These are phyloP conservation scores for Labroides dimidiatus DNA, from an alignment of 2,797 vertebrate species.

Conservation along the genomic window DNA sequence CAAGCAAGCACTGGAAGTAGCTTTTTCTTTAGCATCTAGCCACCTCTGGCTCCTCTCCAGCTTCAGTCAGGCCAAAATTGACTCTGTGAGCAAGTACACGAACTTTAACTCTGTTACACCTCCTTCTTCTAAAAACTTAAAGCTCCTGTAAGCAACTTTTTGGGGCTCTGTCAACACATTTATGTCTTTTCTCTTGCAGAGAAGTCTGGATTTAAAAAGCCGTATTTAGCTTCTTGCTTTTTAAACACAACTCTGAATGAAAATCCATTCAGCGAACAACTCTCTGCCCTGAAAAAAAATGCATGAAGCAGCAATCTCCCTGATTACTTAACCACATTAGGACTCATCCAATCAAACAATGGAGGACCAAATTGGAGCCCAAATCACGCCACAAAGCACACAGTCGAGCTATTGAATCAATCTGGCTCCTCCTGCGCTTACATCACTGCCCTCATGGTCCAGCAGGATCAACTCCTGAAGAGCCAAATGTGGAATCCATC, in stretches of 20 bases:
- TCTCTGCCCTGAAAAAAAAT: slow-evolving; percentile 61
- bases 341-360: slow-evolving; percentile 79
- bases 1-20: too few relatives aligned
- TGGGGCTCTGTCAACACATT: too few relatives aligned
- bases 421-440: slow-evolving; percentile 73
- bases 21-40: too few relatives aligned
- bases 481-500: slow-evolving; percentile 46
- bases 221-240: not conserved
- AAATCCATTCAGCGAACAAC: slow-evolving; percentile 38
- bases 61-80: too few relatives aligned
- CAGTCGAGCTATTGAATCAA: slow-evolving; percentile 81
- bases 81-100: too few relatives aligned
- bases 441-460: slow-evolving; percentile 80
- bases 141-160: too few relatives aligned
- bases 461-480: slow-evolving; percentile 68
- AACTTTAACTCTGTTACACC: too few relatives aligned
- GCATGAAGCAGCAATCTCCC: slow-evolving; percentile 73
- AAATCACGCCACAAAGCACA: slow-evolving; percentile 79
- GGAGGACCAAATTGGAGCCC: slow-evolving; percentile 74
- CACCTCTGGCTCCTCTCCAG: too few relatives aligned
- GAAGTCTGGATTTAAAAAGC: too few relatives aligned
- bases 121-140: too few relatives aligned
- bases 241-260: not conserved
- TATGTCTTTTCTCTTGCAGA: too few relatives aligned
- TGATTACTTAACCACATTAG: slow-evolving; percentile 83